A percentile compares a stretch with the other conserved stretches of the same genome.
Evolutionary conservation across 1,140 invertebrate genomes (phyloP).

Genomic region (Macrostomum lignano): DNA sequence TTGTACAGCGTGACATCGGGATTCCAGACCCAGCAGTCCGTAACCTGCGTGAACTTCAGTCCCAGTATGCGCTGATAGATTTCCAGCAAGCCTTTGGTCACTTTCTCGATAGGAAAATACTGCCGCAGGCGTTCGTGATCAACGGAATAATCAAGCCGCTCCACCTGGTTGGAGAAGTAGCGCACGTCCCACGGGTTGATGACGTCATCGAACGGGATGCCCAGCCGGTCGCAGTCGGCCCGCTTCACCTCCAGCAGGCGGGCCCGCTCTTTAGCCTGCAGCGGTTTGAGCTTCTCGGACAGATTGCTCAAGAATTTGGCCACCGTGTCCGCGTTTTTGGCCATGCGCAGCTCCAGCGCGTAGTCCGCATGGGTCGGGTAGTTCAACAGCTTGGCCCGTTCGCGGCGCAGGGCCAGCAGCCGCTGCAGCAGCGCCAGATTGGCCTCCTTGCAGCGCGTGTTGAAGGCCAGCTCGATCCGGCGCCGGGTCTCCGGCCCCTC

Average conservation of each 20-base stretch:
- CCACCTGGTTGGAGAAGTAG: conserved; percentile 30
- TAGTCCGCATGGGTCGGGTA: conserved; percentile 31
- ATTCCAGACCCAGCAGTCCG: conserved; percentile 29
- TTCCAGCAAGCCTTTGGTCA: conserved; percentile 29
- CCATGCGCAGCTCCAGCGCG: conserved; percentile 31
- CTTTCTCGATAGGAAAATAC: conserved; percentile 31
- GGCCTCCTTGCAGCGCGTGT: background rate
- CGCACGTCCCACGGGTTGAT: conserved; percentile 31
- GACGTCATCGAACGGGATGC: conserved; percentile 25
- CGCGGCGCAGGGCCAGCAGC: background rate
- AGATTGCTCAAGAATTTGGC: conserved; percentile 27
- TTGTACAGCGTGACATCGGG: too few relatives aligned
- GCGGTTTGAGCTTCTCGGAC: conserved; percentile 25
- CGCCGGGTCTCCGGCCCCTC: conserved; percentile 21
- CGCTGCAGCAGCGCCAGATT: background rate
- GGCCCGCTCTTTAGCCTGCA: conserved; percentile 27
- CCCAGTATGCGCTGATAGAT: conserved; percentile 32
- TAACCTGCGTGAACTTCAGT: conserved; percentile 27
- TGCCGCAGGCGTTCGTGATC: conserved; percentile 31
- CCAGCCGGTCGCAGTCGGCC: conserved; percentile 24
- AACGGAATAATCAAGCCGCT: conserved; percentile 31
- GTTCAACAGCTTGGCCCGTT: conserved; percentile 29
- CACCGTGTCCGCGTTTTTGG: conserved; percentile 29
- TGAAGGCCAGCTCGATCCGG: background rate
- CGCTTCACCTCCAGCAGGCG: conserved; percentile 29